These are phyloP conservation scores for Ovis canadensis DNA, from an alignment of 2,113 vertebrate species.

Conservation along the genomic window DNA sequence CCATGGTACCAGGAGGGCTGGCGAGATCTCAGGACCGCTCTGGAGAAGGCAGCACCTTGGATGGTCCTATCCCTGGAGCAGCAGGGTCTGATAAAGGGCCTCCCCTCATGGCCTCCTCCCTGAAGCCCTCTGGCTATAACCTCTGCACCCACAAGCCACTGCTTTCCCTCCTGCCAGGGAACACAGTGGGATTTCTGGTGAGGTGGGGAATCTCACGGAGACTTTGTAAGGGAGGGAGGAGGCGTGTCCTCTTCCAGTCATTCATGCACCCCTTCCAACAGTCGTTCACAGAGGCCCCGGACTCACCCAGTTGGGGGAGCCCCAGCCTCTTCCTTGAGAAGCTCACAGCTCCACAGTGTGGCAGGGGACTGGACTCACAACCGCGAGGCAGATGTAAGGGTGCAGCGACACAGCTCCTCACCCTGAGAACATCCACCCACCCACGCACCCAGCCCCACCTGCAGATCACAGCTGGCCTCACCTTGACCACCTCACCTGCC, in stretches of 20 bases:
- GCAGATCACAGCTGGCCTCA: background rate
- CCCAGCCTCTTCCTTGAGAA: too few species aligned
- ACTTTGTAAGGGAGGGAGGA: fast-evolving
- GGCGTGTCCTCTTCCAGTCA: fast-evolving
- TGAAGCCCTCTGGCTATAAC: background rate
- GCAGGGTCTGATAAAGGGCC: background rate
- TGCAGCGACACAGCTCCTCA: background rate
- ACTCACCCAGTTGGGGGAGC: background rate
- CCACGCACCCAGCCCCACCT: background rate
- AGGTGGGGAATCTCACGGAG: background rate
- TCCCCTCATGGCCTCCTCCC: background rate
- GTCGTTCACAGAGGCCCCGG: fast-evolving
- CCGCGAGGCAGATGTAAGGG: background rate
- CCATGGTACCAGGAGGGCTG: background rate
- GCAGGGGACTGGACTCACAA: background rate
- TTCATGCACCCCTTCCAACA: background rate
- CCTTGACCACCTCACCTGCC: background rate
- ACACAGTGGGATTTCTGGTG: too few species aligned
- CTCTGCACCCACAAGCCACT: background rate
- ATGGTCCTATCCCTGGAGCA: background rate
- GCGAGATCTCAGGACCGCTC: fast-evolving
- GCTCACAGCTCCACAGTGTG: too few species aligned
- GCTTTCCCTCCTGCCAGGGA: background rate
- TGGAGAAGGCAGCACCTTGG: too few species aligned
- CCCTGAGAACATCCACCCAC: fast-evolving